Evolutionary conservation across 2,888 invertebrate genomes (phyloP).

Genomic region (Philereme vetulata): DNA sequence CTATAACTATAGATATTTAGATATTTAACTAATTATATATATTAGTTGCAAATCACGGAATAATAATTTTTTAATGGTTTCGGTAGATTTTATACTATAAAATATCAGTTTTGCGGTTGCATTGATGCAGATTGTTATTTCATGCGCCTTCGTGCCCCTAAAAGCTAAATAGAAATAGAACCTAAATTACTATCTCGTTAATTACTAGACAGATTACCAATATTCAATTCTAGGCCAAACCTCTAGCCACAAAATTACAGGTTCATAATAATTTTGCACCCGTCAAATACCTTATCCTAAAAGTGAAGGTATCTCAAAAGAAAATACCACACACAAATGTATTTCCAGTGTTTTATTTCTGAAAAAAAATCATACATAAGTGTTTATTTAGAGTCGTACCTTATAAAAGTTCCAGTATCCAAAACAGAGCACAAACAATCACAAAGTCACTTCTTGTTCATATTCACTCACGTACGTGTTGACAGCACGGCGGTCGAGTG

Average conservation of each 20-base stretch:
- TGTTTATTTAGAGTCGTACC: conserved; percentile 8
- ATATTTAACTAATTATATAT: too few relatives aligned
- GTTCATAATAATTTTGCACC: conserved; percentile 1
- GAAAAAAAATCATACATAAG: background rate
- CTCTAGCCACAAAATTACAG: background rate
- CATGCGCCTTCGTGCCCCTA: too few relatives aligned
- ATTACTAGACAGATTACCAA: too few relatives aligned
- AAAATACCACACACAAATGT: background rate
- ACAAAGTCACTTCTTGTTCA: conserved; percentile 30
- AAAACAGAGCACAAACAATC: conserved; percentile 29
- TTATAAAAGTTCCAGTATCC: conserved; percentile 29
- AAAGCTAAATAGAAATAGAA: too few relatives aligned
- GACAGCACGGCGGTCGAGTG: conserved; percentile 64
- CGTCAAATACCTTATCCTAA: conserved; percentile 3
- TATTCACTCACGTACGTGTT: conserved; percentile 50
- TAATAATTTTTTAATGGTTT: too few relatives aligned
- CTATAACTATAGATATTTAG: too few relatives aligned
- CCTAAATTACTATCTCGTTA: too few relatives aligned
- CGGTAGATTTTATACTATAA: too few relatives aligned
- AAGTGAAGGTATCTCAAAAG: conserved; percentile 14
- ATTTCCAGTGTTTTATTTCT: conserved; percentile 1
- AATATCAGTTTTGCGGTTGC: too few relatives aligned
- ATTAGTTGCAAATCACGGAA: too few relatives aligned
- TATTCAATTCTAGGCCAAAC: too few relatives aligned
- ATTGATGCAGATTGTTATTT: too few relatives aligned